phyloP scores from a whole-genome alignment of 2,797 vertebrate species.

The Perodicticus potto region DNA sequence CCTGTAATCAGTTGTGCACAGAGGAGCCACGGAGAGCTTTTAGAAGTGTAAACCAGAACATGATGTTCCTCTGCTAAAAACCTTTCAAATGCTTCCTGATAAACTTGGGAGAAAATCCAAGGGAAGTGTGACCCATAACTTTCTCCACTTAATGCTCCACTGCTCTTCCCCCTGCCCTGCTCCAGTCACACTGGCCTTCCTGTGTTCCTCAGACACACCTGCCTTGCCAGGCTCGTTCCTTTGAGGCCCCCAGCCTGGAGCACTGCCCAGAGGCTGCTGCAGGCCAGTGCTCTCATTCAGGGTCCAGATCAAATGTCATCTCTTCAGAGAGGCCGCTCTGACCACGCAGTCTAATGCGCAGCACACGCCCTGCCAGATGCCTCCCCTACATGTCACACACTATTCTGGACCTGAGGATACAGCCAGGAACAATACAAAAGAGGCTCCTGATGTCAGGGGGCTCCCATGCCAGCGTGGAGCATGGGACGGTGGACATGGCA shows the following conservation, averaged over 20 bases:
- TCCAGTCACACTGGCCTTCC: neutral
- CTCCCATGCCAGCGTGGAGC: neutral
- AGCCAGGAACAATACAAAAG: neutral
- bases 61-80: neutral
- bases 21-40: neutral
- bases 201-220: neutral
- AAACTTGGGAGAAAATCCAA: constrained; percentile 10
- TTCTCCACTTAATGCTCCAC: neutral
- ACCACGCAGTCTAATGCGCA: neutral
- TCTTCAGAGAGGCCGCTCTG: neutral
- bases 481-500: neutral
- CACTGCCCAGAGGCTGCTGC: neutral
- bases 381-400: neutral
- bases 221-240: neutral
- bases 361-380: neutral
- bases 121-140: neutral
- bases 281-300: neutral
- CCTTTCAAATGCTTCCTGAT: constrained; percentile 19
- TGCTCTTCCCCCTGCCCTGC: neutral
- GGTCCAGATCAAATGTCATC: neutral
- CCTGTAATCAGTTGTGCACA: neutral
- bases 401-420: constrained; percentile 1
- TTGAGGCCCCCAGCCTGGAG: neutral
- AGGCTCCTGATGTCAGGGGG: neutral
- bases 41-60: neutral